Evolutionary conservation across 2,888 invertebrate species (phyloP).

Genomic region (Dione juno): DNA sequence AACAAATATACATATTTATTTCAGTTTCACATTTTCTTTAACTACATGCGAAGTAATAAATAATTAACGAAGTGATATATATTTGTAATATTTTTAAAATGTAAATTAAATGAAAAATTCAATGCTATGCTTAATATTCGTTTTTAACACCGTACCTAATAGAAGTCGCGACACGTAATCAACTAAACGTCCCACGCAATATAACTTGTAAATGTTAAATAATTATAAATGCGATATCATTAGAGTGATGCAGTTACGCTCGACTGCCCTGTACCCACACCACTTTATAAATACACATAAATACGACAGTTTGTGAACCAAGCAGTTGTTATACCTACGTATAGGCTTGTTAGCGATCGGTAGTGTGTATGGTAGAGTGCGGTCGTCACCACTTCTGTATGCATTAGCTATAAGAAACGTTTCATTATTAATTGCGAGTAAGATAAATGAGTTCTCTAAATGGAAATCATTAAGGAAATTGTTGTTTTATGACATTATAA

Average conservation of each 20-base stretch:
- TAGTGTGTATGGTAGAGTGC: not conserved
- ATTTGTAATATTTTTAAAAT: too few species aligned
- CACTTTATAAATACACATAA: not conserved
- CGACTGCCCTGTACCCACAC: not conserved
- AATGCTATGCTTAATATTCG: too few species aligned
- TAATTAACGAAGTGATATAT: too few species aligned
- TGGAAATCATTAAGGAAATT: slow-evolving; percentile 3
- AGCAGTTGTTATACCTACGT: too few species aligned
- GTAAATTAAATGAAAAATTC: too few species aligned
- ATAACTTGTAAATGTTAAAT: not conserved
- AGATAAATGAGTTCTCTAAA: slow-evolving; percentile 17
- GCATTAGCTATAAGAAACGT: slow-evolving; percentile 6
- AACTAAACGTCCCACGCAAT: not conserved
- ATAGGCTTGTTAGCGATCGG: slow-evolving; percentile 12
- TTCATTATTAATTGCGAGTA: slow-evolving; percentile 15
- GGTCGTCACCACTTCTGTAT: slow-evolving; percentile 8
- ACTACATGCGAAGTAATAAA: too few species aligned
- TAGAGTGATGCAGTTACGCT: not conserved
- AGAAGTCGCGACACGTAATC: not conserved
- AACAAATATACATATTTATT: too few species aligned
- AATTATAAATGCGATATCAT: slow-evolving; percentile 10
- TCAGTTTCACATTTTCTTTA: too few species aligned
- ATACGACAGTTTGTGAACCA: not conserved
- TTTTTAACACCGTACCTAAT: too few species aligned
- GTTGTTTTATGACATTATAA: slow-evolving; percentile 8